Conservation (phyloP, 2,113 vertebrate species). For the Thermophis baileyi region DNA sequence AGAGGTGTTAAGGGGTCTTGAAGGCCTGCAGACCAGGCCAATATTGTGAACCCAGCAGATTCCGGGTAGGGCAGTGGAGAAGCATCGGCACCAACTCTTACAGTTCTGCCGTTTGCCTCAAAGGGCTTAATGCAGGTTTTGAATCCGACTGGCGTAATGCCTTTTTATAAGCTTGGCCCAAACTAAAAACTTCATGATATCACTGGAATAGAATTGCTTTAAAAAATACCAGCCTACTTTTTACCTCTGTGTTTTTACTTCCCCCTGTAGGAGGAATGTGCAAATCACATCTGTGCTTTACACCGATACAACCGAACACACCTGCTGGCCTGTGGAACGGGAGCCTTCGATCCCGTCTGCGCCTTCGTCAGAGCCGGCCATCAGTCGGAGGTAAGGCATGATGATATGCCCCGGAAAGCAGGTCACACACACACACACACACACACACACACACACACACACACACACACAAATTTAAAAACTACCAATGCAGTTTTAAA, state of each 20-base stretch:
- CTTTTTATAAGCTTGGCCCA: not conserved
- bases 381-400: slow-evolving; percentile 73
- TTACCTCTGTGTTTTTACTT: not conserved
- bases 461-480: not conserved
- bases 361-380: slow-evolving; percentile 79
- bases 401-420: not conserved
- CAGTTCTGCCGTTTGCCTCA: not conserved
- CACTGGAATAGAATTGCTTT: not conserved
- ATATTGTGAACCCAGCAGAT: not conserved
- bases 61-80: not conserved
- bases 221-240: too few relatives aligned
- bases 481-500: not conserved
- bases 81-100: not conserved
- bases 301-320: slow-evolving; percentile 91
- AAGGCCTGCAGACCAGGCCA: not conserved
- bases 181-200: not conserved
- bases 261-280: slow-evolving; percentile 83
- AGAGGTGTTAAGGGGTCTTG: not conserved
- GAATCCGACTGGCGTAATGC: not conserved
- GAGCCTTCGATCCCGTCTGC: slow-evolving; percentile 89
- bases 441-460: too few relatives aligned
- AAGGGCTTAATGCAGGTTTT: not conserved
- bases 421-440: too few relatives aligned
- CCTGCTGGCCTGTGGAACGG: slow-evolving; percentile 89
- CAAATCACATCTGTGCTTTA: slow-evolving; percentile 90